Base-by-base conservation (phyloP, 2,113 vertebrate species). In the Paralichthys olivaceus region DNA sequence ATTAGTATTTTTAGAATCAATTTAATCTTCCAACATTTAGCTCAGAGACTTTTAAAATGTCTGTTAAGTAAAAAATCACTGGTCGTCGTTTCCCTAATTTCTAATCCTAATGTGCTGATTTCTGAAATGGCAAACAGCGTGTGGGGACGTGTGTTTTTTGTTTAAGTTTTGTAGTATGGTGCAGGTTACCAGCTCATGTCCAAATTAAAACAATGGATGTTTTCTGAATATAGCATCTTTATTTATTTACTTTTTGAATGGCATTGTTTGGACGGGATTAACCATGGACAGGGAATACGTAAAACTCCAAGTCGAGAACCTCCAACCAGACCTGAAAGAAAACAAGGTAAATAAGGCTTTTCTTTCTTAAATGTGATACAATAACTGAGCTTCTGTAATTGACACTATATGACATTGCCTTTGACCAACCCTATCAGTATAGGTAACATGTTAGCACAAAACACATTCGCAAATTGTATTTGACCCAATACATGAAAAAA, bases 301-400 rank as follows among this genome's bases (percentile, higher is more conserved):
- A 91, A 0, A 83, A 90, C 95, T 71, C 95, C 94, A 2, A 92
- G 12, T 56, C 88, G 58, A 83, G 22, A 64, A 0, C 90, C 91
- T 72, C 97, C 94, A 0, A 91, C 66, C 69, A 94, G 87, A 94
- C 95, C 1, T 77, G 74, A 64, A 23, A 79, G 79, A 87, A 94
- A 73, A 72, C 29, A 40, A 89, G 89, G 90, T 90, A 67, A 23
- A 22, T 8, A 40, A 40, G 37, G 45, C 5, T 20, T 49, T 49
- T 15, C 15, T 19, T 20, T 49, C 45, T 19, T 5, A 43, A 43
- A 32, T 28, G 7, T 23, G 20, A 53, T 22, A 9, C 20, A n/a
- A 51, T n/a, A n/a, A n/a, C 13, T 17, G 17, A 49, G 45, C 45
- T 19, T 49, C 17, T 15, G 7, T 49, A 49, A 20, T 19, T 49